These are phyloP conservation scores for Orussus abietinus DNA, from an alignment of 1,140 invertebrate species.

Conservation along the genomic window DNA sequence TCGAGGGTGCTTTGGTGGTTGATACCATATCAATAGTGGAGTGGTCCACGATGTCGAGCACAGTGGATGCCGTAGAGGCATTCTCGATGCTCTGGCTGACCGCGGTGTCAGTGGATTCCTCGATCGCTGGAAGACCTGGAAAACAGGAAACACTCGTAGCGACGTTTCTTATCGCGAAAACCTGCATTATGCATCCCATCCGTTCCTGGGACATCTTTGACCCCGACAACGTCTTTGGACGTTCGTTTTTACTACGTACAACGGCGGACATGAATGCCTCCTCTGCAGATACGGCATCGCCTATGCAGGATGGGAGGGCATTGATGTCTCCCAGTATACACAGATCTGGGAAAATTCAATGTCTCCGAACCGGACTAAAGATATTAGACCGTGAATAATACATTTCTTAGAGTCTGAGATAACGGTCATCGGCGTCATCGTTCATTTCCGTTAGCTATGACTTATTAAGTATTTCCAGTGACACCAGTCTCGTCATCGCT, in stretches of 20 bases:
- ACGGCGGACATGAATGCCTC: too few species aligned
- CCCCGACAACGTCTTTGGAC: too few species aligned
- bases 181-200: too few species aligned
- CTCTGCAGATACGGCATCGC: too few species aligned
- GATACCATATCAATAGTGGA: constrained; percentile 28
- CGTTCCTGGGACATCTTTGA: too few species aligned
- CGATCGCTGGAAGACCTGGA: constrained; percentile 4
- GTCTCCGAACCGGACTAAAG: neutral
- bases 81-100: neutral
- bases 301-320: too few species aligned
- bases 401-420: neutral
- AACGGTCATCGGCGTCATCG: neutral
- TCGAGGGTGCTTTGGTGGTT: constrained; percentile 24
- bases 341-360: neutral
- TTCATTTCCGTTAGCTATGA: neutral
- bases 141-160: too few species aligned
- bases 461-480: neutral
- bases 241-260: neutral
- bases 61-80: neutral
- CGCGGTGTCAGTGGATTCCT: neutral
- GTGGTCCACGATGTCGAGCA: constrained; percentile 4
- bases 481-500: neutral
- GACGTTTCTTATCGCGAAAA: too few species aligned
- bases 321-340: too few species aligned
- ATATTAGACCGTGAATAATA: neutral